phyloP scores from a whole-genome alignment of 2,888 invertebrate species.

The Xanthia icteritia region DNA sequence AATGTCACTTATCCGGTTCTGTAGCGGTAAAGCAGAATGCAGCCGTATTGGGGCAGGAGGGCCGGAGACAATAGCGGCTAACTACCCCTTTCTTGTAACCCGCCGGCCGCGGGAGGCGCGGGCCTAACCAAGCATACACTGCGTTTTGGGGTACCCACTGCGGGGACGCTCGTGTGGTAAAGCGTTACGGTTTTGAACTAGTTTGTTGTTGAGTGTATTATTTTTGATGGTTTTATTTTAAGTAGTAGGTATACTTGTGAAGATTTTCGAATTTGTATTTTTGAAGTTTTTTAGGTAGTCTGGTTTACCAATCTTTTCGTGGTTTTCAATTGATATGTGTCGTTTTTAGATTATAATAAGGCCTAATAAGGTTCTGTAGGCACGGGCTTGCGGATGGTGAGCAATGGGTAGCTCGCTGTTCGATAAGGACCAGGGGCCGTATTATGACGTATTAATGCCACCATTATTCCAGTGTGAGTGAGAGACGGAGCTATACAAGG shows the following conservation, averaged over 20 bases:
- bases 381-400: no score
- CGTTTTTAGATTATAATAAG: neutral
- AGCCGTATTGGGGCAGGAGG: slow-evolving; percentile 81
- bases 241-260: no score
- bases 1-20: slow-evolving; percentile 78
- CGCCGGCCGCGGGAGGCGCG: slow-evolving; percentile 84
- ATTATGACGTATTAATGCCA: no score
- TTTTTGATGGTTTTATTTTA: slow-evolving; percentile 6
- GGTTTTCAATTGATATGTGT: neutral
- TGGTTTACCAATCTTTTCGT: neutral
- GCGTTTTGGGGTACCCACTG: slow-evolving; percentile 85
- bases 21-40: slow-evolving; percentile 66
- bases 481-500: no score
- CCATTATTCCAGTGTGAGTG: no score
- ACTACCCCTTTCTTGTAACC: slow-evolving; percentile 90
- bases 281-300: no score
- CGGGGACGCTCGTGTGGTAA: slow-evolving; percentile 74
- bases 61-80: slow-evolving; percentile 89
- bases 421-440: no score
- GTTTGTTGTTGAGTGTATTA: slow-evolving; percentile 10
- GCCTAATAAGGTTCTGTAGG: neutral
- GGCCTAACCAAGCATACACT: slow-evolving; percentile 89
- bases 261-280: neutral
- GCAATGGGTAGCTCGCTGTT: no score
- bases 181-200: slow-evolving; percentile 43